Conservation (phyloP, 2,113 vertebrate species). For the Indri indri region DNA sequence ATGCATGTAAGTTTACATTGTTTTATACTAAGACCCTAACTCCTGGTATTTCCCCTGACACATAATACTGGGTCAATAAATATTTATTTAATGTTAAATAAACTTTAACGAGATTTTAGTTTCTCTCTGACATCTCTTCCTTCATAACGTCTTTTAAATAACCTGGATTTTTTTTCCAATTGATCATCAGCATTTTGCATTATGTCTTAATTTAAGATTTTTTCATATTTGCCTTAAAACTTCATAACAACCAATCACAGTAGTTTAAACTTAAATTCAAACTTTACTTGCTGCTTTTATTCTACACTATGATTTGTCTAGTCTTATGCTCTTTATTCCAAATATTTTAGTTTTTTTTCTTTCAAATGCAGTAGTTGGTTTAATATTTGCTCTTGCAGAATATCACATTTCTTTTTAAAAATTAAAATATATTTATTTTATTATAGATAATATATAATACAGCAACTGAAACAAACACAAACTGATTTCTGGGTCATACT, state of each 20-base stretch:
- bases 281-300: neutral
- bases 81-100: neutral
- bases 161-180: neutral
- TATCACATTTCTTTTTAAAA: neutral
- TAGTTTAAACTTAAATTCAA: neutral
- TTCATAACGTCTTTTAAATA: slow-evolving; percentile 35
- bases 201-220: neutral
- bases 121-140: neutral
- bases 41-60: neutral
- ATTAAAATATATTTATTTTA: neutral
- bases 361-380: neutral
- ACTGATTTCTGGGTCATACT: neutral
- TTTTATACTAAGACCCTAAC: neutral
- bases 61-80: neutral
- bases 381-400: neutral
- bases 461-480: neutral
- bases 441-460: neutral
- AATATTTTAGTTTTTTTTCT: neutral
- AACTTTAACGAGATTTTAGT: neutral
- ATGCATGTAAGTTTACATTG: neutral
- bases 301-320: neutral
- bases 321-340: neutral
- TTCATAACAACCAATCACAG: neutral
- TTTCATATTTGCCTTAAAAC: neutral
- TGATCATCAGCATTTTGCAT: neutral